Evolutionary conservation across 2,113 vertebrate genomes (phyloP).

Genomic region (Clinocottus analis): DNA sequence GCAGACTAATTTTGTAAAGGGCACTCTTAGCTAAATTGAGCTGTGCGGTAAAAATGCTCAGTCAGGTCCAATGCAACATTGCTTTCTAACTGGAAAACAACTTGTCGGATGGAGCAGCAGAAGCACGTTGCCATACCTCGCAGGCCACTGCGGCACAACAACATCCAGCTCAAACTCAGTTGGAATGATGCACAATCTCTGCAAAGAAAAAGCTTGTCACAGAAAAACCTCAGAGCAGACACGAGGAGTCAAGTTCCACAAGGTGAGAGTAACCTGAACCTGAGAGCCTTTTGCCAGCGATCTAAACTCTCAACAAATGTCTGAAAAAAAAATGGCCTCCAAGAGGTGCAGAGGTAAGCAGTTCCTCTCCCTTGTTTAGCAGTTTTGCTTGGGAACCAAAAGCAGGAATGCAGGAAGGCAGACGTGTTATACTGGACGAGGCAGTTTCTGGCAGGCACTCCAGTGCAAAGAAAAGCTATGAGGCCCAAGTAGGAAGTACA

Average conservation of each 20-base stretch:
- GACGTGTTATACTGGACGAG: constrained; percentile 61
- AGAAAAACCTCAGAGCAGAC: constrained; percentile 11
- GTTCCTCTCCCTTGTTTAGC: constrained; percentile 63
- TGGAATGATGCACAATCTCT: constrained; percentile 11
- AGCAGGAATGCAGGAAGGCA: constrained; percentile 64
- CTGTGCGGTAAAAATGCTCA: constrained; percentile 3
- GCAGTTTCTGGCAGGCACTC: constrained; percentile 56
- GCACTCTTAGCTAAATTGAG: not conserved
- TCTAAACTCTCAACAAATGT: constrained; percentile 53
- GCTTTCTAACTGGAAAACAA: constrained; percentile 6
- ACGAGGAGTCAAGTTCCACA: constrained; percentile 53
- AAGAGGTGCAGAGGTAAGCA: constrained; percentile 61
- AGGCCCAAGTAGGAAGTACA: constrained; percentile 41
- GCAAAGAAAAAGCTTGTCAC: constrained; percentile 19
- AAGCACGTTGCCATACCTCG: not conserved
- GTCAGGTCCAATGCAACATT: constrained; percentile 1
- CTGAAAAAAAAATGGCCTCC: constrained; percentile 47
- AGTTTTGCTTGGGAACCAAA: constrained; percentile 64
- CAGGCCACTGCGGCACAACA: not conserved
- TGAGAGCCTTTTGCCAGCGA: constrained; percentile 23
- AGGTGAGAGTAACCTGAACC: constrained; percentile 70
- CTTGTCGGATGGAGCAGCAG: constrained; percentile 4
- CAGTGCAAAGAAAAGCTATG: constrained; percentile 45
- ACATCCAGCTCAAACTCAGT: not conserved
- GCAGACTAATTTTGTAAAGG: constrained; percentile 19